These are phyloP conservation scores for Quadroppia sp. DNA, from an alignment of 2,888 invertebrate species.

Conservation along the genomic window DNA sequence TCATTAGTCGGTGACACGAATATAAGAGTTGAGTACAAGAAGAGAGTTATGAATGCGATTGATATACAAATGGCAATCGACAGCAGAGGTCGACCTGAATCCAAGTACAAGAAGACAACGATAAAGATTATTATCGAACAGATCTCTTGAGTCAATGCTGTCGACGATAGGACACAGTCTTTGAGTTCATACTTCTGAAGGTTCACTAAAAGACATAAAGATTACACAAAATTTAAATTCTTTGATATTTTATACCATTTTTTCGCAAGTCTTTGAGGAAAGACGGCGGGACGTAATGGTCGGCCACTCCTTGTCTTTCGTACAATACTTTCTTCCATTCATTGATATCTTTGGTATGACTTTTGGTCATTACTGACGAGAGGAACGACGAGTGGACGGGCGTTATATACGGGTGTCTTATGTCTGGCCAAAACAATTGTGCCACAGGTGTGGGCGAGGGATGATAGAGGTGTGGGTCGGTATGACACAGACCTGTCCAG, in stretches of 20 bases:
- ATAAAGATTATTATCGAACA: conserved; percentile 71
- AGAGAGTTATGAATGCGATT: conserved; percentile 26
- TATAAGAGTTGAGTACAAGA: conserved; percentile 40
- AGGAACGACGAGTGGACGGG: no score
- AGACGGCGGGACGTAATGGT: conserved; percentile 83
- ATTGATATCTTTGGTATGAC: background rate
- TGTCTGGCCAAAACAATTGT: no score
- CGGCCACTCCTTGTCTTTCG: conserved; percentile 77
- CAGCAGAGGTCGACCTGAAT: conserved; percentile 13
- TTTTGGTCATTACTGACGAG: no score
- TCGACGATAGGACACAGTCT: conserved; percentile 70
- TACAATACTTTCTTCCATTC: conserved; percentile 84
- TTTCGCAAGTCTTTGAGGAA: conserved; percentile 79
- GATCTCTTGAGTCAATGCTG: conserved; percentile 72
- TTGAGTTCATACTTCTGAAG: conserved; percentile 66
- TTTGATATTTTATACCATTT: conserved; percentile 58
- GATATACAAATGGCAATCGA: conserved; percentile 12
- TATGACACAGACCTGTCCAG: no score
- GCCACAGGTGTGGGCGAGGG: no score
- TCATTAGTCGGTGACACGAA: conserved; percentile 61
- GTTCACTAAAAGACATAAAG: conserved; percentile 57
- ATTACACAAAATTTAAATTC: background rate
- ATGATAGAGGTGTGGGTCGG: no score
- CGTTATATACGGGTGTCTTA: no score
- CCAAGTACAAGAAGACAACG: conserved; percentile 62